These are phyloP conservation scores for Magallana nippona DNA, from an alignment of 2,888 invertebrate genomes.

Conservation along the genomic window DNA sequence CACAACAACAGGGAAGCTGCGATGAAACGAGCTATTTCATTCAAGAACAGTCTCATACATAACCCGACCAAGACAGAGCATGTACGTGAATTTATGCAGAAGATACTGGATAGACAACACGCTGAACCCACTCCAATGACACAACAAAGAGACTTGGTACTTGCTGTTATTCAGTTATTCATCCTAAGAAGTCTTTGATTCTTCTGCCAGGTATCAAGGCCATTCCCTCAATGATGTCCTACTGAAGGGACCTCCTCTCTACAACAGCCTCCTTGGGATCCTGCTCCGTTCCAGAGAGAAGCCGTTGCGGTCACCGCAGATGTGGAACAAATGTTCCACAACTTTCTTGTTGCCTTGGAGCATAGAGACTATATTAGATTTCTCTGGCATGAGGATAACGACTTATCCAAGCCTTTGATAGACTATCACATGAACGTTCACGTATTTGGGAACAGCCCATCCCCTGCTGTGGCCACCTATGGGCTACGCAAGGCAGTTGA, in stretches of 20 bases:
- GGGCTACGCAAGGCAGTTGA: conserved; percentile 38
- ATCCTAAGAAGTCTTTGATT: conserved; percentile 41
- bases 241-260: conserved; percentile 32
- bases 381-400: conserved; percentile 37
- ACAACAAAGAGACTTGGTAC: conserved; percentile 22
- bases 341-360: conserved; percentile 7
- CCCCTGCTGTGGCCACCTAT: conserved; percentile 34
- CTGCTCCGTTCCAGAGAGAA: conserved; percentile 28
- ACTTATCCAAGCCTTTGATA: neutral
- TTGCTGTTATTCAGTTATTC: conserved; percentile 37
- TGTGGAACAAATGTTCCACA: conserved; percentile 42
- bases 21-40: conserved; percentile 28
- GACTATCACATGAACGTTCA: conserved; percentile 37
- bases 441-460: neutral
- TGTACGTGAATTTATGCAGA: conserved; percentile 34
- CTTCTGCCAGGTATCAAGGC: conserved; percentile 41
- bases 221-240: conserved; percentile 32
- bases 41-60: conserved; percentile 18
- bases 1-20: conserved; percentile 27
- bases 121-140: conserved; percentile 14
- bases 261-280: conserved; percentile 36
- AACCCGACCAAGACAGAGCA: neutral
- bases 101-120: conserved; percentile 7
- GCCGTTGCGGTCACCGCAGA: conserved; percentile 34
- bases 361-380: conserved; percentile 34